Evolutionary conservation across 2,113 vertebrate genomes (phyloP), one percentile per base, ranked within the genome.

Genomic region (Anser brachyrhynchus): DNA sequence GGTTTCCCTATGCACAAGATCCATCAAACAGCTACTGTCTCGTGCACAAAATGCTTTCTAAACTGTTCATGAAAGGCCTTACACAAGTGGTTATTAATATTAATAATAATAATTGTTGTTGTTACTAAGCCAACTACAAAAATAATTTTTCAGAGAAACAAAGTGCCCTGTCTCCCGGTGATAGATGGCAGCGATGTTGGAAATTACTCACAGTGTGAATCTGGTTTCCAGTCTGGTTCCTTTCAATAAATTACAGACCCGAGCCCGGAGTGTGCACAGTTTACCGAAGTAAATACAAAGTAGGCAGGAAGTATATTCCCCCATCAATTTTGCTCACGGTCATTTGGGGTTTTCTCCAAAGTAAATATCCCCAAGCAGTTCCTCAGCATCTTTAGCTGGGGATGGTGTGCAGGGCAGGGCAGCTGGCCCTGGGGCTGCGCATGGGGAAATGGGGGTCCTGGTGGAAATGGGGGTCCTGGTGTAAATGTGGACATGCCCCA

Each of bases 101-200:
- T 96, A 96, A 96, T 96, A 96, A 96, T 92, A 94, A 95, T 96
- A 96, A 97, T 96, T 94, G 95, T 94, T 96, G 93, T 92, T 96
- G 92, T 88, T 95, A 85, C 92, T 92, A 95, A 97, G 88, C 92
- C 88, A 95, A 94, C 79, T 87, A 89, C 87, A 95, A 90, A 96
- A 96, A 93, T 44, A 95, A 97, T 97, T 97, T 97, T 94, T 97
- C 97, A 97, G 86, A 74, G 90, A 94, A 97, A 97, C 91, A 90
- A 95, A 97, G 93, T 82, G 85, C 84, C 91, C 55, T 96, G 96
- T 97, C 96, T 96, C 37, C 31, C 2, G 2, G 76, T 95, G 95
- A 96, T 90, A 95, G 95, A 97, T 97, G 93, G 92, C 81, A 91
- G 70, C 0, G 11, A 95, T 73, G 95, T 92, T 92, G 44, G 90